Percentiles rank a stretch among this genome's conserved stretches.
These are phyloP conservation scores for Python bivittatus DNA, from an alignment of 2,113 vertebrate genomes.

Conservation along the genomic window DNA sequence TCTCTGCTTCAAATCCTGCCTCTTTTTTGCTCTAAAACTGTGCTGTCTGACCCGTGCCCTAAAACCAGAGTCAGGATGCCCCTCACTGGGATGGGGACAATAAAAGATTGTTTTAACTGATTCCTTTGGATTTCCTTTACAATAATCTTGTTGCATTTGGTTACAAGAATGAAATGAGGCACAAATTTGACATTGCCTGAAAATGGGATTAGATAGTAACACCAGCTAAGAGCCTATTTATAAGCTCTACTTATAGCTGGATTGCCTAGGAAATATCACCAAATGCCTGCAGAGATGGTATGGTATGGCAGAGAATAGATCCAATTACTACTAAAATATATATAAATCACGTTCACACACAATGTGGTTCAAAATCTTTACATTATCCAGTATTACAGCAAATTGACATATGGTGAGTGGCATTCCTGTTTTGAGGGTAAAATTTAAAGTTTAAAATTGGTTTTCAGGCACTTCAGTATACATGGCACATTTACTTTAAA, in stretches of 20 bases:
- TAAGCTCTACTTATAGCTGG: background rate
- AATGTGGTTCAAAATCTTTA: background rate
- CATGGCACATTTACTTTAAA: background rate
- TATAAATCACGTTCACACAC: background rate
- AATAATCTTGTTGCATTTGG: background rate
- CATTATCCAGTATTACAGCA: background rate
- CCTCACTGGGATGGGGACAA: background rate
- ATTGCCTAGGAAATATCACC: background rate
- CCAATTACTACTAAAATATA: slow-evolving; percentile 8
- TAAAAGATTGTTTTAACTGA: background rate
- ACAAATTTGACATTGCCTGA: background rate
- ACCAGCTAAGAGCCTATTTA: slow-evolving; percentile 1
- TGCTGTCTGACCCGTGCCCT: too few relatives aligned
- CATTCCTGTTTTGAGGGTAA: background rate
- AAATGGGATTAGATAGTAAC: background rate
- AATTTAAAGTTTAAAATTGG: background rate
- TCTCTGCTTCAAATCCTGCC: background rate
- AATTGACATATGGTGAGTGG: background rate
- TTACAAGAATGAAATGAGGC: background rate
- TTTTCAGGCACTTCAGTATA: background rate
- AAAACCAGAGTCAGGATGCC: background rate
- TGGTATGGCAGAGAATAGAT: background rate
- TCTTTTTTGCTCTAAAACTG: background rate
- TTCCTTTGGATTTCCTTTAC: background rate
- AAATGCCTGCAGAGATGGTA: background rate